A percentile compares a stretch with the other conserved stretches of the same genome.
phyloP scores from a whole-genome alignment of 2,113 vertebrate species.

The Donacobius atricapilla region DNA sequence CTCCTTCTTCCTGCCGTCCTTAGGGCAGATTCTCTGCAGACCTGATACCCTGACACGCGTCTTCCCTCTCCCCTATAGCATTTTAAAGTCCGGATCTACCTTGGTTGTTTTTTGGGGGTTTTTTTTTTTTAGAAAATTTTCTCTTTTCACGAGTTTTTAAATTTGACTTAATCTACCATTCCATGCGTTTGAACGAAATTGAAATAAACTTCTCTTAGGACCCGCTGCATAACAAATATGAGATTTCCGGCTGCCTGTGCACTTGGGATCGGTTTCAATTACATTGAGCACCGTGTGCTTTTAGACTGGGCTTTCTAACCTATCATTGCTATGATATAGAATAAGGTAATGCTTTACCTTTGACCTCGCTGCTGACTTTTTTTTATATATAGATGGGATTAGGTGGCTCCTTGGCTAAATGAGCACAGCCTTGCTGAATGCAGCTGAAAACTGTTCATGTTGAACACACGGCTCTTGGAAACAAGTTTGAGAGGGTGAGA shows the following conservation, averaged over 20 bases:
- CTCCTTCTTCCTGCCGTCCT: background rate
- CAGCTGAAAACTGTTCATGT: background rate
- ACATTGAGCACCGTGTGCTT: background rate
- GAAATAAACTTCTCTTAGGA: background rate
- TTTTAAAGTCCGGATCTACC: background rate
- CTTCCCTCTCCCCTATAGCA: fast-evolving
- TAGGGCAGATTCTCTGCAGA: background rate
- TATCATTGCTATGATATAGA: background rate
- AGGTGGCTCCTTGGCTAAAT: background rate
- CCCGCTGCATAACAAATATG: background rate
- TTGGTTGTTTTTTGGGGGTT: no score
- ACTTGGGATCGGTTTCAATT: background rate
- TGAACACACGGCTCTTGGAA: fast-evolving
- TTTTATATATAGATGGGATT: background rate
- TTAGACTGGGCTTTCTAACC: background rate
- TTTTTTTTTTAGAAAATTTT: background rate
- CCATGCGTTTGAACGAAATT: background rate
- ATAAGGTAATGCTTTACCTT: background rate
- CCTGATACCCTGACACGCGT: background rate
- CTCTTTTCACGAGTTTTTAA: background rate
- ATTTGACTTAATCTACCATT: background rate
- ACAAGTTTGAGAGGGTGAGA: background rate
- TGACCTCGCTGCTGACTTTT: background rate
- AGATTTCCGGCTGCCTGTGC: background rate
- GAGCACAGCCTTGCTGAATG: background rate